Conservation (phyloP, 2,113 vertebrate species). For the Myxocyprinus asiaticus region DNA sequence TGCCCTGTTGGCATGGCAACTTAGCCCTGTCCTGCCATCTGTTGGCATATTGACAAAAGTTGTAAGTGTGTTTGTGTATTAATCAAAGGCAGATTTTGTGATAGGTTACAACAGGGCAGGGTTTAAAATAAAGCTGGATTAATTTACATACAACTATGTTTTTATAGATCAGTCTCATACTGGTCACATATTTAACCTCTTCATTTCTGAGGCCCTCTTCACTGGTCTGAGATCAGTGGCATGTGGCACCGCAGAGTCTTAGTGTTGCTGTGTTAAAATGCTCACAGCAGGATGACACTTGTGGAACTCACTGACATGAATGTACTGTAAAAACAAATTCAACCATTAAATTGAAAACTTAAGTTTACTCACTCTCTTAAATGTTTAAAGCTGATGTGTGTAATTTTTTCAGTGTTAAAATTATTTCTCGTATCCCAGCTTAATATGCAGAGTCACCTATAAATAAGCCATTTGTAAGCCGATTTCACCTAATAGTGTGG, state of each 20-base stretch:
- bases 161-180: too few species aligned
- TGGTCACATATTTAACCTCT: too few species aligned
- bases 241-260: conserved; percentile 12
- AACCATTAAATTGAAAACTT: too few species aligned
- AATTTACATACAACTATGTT: not conserved
- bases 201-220: too few species aligned
- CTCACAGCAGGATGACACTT: not conserved
- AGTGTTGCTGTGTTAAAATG: conserved; percentile 17
- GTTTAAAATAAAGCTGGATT: not conserved
- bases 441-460: too few species aligned
- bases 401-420: too few species aligned
- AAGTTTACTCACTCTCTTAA: too few species aligned
- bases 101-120: not conserved
- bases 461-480: too few species aligned
- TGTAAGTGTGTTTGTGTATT: conserved; percentile 22
- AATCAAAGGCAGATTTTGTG: not conserved
- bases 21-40: conserved; percentile 44
- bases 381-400: too few species aligned
- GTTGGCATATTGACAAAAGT: conserved; percentile 52
- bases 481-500: too few species aligned
- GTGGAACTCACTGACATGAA: not conserved
- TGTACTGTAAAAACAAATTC: too few species aligned
- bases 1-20: conserved; percentile 28
- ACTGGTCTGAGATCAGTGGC: not conserved
- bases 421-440: too few species aligned